Conservation (phyloP, 2,797 vertebrate genomes). For the Sylvilagus floridanus region DNA sequence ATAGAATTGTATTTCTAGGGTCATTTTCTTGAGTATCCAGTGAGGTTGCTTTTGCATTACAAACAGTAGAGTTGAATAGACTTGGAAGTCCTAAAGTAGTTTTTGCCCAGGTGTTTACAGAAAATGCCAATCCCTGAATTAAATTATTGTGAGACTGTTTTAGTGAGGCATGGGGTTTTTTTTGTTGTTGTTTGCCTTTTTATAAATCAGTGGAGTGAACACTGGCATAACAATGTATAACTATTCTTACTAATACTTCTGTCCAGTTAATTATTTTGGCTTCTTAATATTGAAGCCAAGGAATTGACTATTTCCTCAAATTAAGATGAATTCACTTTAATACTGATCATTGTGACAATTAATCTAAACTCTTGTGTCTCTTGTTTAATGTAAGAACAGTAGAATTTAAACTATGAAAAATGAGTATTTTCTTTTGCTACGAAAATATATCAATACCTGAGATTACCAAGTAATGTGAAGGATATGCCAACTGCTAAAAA, state of each 20-base stretch:
- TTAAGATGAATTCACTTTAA: not conserved
- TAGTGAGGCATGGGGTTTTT: no score
- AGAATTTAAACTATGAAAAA: not conserved
- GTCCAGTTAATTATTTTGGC: not conserved
- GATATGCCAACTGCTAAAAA: not conserved
- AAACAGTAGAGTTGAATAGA: not conserved
- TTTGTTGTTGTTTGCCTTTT: no score
- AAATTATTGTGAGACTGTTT: not conserved
- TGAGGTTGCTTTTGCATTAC: not conserved
- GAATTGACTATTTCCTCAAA: not conserved
- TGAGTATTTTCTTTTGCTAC: not conserved
- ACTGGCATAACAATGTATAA: not conserved
- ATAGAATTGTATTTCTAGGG: not conserved
- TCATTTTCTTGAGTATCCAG: not conserved
- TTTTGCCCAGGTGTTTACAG: not conserved
- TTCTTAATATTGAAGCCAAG: conserved; percentile 17
- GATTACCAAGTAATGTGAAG: not conserved
- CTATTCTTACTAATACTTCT: not conserved
- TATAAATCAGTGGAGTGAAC: not conserved
- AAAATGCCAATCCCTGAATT: not conserved
- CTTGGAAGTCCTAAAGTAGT: not conserved
- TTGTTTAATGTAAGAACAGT: not conserved
- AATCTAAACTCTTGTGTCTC: not conserved
- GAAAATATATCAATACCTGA: not conserved
- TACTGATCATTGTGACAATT: not conserved